Conservation (phyloP, 2,797 vertebrate species). For the Salmo trutta region DNA sequence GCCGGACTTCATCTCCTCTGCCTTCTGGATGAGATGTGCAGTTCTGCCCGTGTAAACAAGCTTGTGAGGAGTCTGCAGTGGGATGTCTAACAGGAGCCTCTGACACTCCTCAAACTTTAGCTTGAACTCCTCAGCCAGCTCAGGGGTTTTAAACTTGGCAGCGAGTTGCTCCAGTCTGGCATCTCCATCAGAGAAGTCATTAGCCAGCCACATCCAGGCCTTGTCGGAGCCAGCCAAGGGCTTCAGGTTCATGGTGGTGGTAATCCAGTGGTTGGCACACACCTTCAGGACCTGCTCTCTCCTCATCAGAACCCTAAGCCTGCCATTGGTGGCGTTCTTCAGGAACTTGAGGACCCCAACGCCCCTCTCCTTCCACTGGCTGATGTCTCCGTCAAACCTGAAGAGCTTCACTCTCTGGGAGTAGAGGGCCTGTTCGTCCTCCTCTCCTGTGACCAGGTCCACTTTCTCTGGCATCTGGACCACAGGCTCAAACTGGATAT, state of each 20-base stretch:
- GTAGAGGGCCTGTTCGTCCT: slow-evolving; percentile 91
- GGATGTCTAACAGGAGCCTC: slow-evolving; percentile 91
- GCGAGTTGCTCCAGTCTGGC: slow-evolving; percentile 89
- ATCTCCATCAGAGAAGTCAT: slow-evolving; percentile 94
- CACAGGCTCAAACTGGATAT: slow-evolving; percentile 98
- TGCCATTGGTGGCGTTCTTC: slow-evolving; percentile 89
- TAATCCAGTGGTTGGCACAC: slow-evolving; percentile 99
- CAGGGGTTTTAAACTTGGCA: slow-evolving; percentile 93
- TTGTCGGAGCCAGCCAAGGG: slow-evolving; percentile 92
- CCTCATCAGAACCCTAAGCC: slow-evolving; percentile 92
- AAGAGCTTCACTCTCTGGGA: slow-evolving; percentile 94
- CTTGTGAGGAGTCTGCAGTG: slow-evolving; percentile 96
- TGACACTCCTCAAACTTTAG: slow-evolving; percentile 96
- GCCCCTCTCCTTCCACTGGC: slow-evolving; percentile 98
- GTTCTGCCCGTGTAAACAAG: slow-evolving; percentile 92
- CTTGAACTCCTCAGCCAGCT: slow-evolving; percentile 94
- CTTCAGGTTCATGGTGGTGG: slow-evolving; percentile 96
- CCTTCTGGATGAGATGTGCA: slow-evolving; percentile 94
- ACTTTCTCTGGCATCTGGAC: slow-evolving; percentile 97
- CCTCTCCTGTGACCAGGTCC: slow-evolving; percentile 94
- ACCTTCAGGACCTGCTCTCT: slow-evolving; percentile 97
- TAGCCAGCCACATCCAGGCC: slow-evolving; percentile 97
- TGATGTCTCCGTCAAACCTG: slow-evolving; percentile 86
- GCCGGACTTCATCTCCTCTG: slow-evolving; percentile 97
- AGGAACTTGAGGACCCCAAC: slow-evolving; percentile 93